Base-by-base conservation (phyloP, 1,140 invertebrate species). In the Phymastichus coffea region DNA sequence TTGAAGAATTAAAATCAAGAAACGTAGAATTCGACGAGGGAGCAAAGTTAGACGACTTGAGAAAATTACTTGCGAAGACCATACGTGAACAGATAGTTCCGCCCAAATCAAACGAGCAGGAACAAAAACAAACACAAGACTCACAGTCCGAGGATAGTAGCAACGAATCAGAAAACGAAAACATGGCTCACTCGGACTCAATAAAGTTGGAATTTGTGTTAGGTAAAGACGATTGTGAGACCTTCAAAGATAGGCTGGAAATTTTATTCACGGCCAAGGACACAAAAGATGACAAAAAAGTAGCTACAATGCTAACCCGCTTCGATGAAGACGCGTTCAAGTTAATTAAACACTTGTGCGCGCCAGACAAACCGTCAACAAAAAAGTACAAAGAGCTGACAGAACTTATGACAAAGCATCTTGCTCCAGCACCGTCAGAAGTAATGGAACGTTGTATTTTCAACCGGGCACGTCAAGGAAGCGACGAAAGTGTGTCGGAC, bases 221-320 rank as follows among this genome's bases (percentile, higher is more conserved):
- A 0, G n/a, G 23, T 7, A 46, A 41, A 15, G 54, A 54, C 10
- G 63, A 64, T 28, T 64, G 63, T 57, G 54, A 61, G 20, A 53
- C 17, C 1, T 64, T 61, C 30, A 35, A 41, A 9, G 46, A 64
- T 4, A 12, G 57, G 1, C 14, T 64, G n/a, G 63, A 64, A 51
- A 6, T 56, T 1, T 57, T 33, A n/a, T 52, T 52, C 26, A 47
- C 28, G 14, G 57, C 51, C 3, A 44, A 52, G 2, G 57, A 51
- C 8, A 44, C 40, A 1, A 14, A 15, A 20, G 38, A 10, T 6
- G 38, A 60, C 2, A 51, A 61, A 22, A 47, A 63, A 55, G 35
- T 30, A 23, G 37, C 63, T 19, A 8, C 20, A 1, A 25, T 64
- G n/a, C 23, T 63, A 2, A 63, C 55, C 8, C 30, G 46, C 3